Percentiles rank a stretch among this genome's conserved stretches.
Conservation (phyloP, 2,888 invertebrate genomes). For the Pherbina coryleti region DNA sequence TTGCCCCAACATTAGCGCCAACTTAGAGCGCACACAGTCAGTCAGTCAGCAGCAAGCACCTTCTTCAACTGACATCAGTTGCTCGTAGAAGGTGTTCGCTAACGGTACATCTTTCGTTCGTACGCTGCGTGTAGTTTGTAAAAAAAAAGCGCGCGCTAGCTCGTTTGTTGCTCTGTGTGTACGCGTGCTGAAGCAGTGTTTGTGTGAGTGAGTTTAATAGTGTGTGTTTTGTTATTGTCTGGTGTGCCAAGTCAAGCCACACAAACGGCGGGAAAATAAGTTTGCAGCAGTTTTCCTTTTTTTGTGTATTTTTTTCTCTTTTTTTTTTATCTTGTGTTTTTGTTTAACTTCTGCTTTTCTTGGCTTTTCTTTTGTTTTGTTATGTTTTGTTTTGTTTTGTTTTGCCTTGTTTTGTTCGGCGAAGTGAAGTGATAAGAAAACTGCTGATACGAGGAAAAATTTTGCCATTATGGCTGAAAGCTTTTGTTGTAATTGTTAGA, state of each 20-base stretch:
- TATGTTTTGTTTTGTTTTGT: background rate
- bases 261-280: constrained; percentile 51
- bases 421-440: constrained; percentile 7
- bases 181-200: constrained; percentile 12
- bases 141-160: constrained; percentile 22
- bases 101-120: constrained; percentile 47
- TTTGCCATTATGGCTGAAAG: background rate
- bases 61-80: constrained; percentile 49
- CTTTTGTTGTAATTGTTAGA: background rate
- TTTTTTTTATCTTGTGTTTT: background rate
- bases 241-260: constrained; percentile 4
- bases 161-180: constrained; percentile 18
- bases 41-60: constrained; percentile 41
- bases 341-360: constrained; percentile 14
- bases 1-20: background rate
- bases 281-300: constrained; percentile 5
- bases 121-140: constrained; percentile 39
- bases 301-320: background rate
- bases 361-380: constrained; percentile 1
- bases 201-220: background rate
- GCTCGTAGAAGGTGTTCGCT: constrained; percentile 52
- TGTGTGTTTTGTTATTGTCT: constrained; percentile 15
- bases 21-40: background rate
- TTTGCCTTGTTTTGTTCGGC: background rate
- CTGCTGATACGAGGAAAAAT: constrained; percentile 7